Evolutionary conservation across 2,888 invertebrate genomes (phyloP).

Genomic region (Steromphala cineraria): DNA sequence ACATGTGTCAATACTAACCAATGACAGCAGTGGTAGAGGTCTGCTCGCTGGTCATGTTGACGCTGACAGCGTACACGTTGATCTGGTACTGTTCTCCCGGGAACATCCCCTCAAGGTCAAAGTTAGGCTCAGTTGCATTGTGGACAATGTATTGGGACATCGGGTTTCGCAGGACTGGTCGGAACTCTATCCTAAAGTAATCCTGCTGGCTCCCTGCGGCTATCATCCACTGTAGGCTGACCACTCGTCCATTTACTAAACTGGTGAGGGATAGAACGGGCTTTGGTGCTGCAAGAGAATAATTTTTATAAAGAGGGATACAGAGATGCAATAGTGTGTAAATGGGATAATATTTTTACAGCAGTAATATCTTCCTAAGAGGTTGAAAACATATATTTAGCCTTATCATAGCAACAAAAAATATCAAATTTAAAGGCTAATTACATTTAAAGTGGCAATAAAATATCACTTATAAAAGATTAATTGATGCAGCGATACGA

Average conservation of each 20-base stretch:
- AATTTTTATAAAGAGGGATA: no score
- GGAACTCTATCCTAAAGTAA: conserved; percentile 47
- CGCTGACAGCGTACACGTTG: conserved; percentile 52
- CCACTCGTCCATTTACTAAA: conserved; percentile 21
- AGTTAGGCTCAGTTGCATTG: conserved; percentile 31
- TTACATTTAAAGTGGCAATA: no score
- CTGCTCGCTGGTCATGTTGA: conserved; percentile 41
- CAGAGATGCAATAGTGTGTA: no score
- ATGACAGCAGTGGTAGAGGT: conserved; percentile 14
- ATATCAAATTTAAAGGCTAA: no score
- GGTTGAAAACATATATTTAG: no score
- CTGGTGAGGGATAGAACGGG: conserved; percentile 48
- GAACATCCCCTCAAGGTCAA: conserved; percentile 47
- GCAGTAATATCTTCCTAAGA: no score
- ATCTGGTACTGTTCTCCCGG: conserved; percentile 62
- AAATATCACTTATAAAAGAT: no score
- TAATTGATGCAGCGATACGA: no score
- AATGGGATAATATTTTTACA: no score
- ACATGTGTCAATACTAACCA: conserved; percentile 28
- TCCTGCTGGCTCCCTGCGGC: conserved; percentile 46
- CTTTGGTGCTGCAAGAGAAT: conserved; percentile 49
- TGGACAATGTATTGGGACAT: conserved; percentile 44
- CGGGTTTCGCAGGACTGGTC: conserved; percentile 45
- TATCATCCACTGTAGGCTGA: conserved; percentile 51
- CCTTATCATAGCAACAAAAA: no score